phyloP scores from a whole-genome alignment of 2,797 vertebrate genomes.

The Coreius guichenoti region DNA sequence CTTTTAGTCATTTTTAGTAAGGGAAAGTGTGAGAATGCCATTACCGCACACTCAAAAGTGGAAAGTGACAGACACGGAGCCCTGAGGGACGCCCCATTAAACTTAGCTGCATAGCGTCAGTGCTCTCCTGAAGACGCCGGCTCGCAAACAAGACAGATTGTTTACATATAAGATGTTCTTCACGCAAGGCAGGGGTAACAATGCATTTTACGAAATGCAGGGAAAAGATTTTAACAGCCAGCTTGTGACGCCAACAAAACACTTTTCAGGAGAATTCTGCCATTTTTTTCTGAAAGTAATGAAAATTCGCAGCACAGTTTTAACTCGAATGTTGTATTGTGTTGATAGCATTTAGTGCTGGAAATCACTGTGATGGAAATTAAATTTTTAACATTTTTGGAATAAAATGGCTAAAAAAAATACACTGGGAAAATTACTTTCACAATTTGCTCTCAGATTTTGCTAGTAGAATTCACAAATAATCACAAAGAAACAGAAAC shows the following conservation, averaged over 20 bases:
- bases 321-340: neutral
- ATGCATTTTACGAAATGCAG: neutral
- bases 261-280: neutral
- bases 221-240: neutral
- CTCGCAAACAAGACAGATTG: constrained; percentile 27
- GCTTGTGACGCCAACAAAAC: neutral
- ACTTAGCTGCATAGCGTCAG: constrained; percentile 48
- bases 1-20: neutral
- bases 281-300: neutral
- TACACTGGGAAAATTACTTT: neutral
- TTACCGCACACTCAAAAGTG: neutral
- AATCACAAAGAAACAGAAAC: neutral
- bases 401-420: neutral
- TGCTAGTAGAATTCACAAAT: neutral
- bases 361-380: neutral
- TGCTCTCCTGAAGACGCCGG: neutral
- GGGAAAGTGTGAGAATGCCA: neutral
- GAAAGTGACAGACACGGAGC: constrained; percentile 20
- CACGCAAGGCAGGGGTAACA: constrained; percentile 5
- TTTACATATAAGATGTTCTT: constrained; percentile 25
- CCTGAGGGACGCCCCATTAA: constrained; percentile 37
- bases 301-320: neutral
- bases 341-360: neutral
- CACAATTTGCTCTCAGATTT: neutral
- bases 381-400: neutral